Evolutionary conservation across 2,113 vertebrate species (phyloP).

Genomic region (Bucco capensis): DNA sequence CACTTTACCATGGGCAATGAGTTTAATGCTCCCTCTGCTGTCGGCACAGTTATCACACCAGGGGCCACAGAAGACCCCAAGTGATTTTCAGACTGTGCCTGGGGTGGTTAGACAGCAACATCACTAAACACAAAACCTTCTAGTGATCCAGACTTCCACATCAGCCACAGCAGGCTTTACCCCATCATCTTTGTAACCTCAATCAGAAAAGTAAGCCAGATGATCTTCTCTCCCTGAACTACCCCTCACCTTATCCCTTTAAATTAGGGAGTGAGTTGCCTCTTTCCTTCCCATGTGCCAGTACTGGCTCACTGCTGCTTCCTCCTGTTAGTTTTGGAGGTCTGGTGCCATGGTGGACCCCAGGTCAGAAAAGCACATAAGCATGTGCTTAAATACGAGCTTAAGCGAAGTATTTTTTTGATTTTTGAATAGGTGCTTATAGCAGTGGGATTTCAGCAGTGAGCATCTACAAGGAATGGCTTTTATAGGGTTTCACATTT

Average conservation of each 20-base stretch:
- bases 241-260: background rate
- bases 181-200: background rate
- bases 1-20: too few species aligned
- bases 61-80: too few species aligned
- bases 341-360: background rate
- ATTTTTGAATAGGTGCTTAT: conserved; percentile 1
- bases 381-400: background rate
- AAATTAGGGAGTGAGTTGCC: background rate
- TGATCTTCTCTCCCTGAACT: background rate
- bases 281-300: background rate
- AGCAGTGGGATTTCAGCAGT: background rate
- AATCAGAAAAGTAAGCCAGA: background rate
- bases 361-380: background rate
- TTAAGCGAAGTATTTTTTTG: background rate
- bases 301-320: background rate
- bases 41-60: too few species aligned
- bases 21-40: too few species aligned
- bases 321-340: background rate
- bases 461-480: background rate
- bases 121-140: background rate
- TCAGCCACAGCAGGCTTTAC: background rate
- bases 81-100: too few species aligned
- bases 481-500: background rate
- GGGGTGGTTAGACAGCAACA: background rate
- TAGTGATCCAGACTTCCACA: background rate